phyloP scores from a whole-genome alignment of 2,888 invertebrate genomes.

The Phoronis australis region DNA sequence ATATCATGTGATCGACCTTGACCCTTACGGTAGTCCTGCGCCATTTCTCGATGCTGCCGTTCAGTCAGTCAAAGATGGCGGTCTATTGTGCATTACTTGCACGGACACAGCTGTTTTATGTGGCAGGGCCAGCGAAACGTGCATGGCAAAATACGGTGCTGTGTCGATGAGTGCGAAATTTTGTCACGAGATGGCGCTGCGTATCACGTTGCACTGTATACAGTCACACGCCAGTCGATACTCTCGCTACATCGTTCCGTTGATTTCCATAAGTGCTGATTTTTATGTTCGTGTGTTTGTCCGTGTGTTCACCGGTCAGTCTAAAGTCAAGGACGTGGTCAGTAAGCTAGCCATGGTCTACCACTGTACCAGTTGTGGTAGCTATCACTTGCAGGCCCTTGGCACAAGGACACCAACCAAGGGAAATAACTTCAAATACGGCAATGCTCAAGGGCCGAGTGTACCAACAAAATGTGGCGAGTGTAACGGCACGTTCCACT shows the following conservation, averaged over 20 bases:
- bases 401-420: conserved; percentile 55
- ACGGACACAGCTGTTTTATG: conserved; percentile 93
- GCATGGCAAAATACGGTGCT: conserved; percentile 87
- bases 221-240: conserved; percentile 89
- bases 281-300: conserved; percentile 96
- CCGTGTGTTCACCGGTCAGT: conserved; percentile 71
- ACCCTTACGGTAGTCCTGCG: conserved; percentile 95
- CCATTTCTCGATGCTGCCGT: conserved; percentile 65
- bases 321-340: conserved; percentile 69
- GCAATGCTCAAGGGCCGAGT: conserved; percentile 66
- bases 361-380: conserved; percentile 86
- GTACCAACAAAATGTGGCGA: conserved; percentile 67
- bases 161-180: conserved; percentile 73
- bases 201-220: conserved; percentile 85
- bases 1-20: conserved; percentile 88
- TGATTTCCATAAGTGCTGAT: conserved; percentile 87
- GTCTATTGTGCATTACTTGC: conserved; percentile 87
- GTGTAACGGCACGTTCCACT: conserved; percentile 71
- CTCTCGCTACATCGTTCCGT: conserved; percentile 83
- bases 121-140: conserved; percentile 92
- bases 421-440: conserved; percentile 57
- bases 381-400: conserved; percentile 70
- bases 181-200: conserved; percentile 88
- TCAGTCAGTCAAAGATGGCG: conserved; percentile 57
- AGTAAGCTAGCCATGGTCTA: conserved; percentile 83